Evolutionary conservation across 2,888 invertebrate genomes (phyloP), one percentile per base, ranked within the genome.

Genomic region (Gortyna flavago): DNA sequence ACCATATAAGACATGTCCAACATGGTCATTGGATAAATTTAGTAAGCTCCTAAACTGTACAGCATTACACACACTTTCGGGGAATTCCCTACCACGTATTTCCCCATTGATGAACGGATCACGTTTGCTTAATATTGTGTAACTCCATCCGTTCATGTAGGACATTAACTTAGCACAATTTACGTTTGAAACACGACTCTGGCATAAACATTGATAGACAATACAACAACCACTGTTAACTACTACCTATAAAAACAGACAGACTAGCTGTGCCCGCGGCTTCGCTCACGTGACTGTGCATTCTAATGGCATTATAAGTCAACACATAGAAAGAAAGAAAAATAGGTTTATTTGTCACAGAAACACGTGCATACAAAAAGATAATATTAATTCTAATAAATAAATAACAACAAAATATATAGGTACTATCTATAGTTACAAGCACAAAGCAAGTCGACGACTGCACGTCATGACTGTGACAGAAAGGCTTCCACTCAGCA

Each of bases 121-220:
- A 75, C 68, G 38, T 75, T 25, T 73, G 61, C 6, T 48, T 29
- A 25, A 32, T 48, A 51, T 48, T 75, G 25, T 54, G 75, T 16
- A n/a, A 64, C 76, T 51, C 62, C 54, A 32, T 35, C 16, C 38
- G 41, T 70, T 38, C 75, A 25, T 62, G 48, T n/a, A 35, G 21
- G 44, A 38, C 48, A 41, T 38, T 71, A 44, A 59, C 41, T 59
- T 35, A 65, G n/a, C n/a, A 54, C 13, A 35, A 75, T 71, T 80
- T 80, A 77, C 71, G 66, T 68, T 66, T 61, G 51, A 75, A 77
- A 71, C 80, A 77, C 83, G 75, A 85, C 54, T 83, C 7, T 5
- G 51, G 32, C 80, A 77, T 80, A 75, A 83, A 83, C 62, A 70
- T 67, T 54, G 65, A 74, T 72, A 84, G 66, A 79, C 59, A 59